Conservation (phyloP, 2,797 vertebrate genomes). For the Phyllotis vaccarum region DNA sequence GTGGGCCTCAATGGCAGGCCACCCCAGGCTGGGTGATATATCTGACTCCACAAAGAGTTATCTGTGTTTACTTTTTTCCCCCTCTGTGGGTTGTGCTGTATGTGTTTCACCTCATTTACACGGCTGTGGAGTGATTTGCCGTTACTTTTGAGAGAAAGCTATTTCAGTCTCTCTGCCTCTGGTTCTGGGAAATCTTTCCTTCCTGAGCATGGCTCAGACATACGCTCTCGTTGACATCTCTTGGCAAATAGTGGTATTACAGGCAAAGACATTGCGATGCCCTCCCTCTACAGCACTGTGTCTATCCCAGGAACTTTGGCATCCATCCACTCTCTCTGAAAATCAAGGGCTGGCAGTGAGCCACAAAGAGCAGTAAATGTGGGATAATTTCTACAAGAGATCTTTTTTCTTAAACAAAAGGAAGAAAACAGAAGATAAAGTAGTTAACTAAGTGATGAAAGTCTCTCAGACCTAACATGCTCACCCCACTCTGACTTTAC, state of each 20-base stretch:
- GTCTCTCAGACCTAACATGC: background rate
- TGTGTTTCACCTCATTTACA: conserved; percentile 61
- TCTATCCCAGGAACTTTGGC: background rate
- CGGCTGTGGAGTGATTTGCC: background rate
- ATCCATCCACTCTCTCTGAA: background rate
- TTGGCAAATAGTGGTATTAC: conserved; percentile 40
- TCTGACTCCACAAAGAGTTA: conserved; percentile 4
- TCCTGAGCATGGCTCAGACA: background rate
- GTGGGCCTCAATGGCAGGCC: conserved; percentile 13
- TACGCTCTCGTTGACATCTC: conserved; percentile 56
- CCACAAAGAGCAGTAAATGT: conserved; percentile 1
- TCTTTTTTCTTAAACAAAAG: conserved; percentile 5
- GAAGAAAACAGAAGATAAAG: background rate
- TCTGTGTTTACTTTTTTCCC: conserved; percentile 53
- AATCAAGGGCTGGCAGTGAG: background rate
- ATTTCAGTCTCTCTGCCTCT: background rate
- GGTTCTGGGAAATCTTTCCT: background rate
- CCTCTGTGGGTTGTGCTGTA: background rate
- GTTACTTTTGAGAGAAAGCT: background rate
- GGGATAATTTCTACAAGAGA: background rate
- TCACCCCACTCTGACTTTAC: background rate
- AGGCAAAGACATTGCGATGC: conserved; percentile 11
- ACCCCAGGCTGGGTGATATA: background rate
- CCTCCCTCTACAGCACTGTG: too few relatives aligned
- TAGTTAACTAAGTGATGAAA: background rate